Base-by-base conservation (phyloP, 2,797 vertebrate species). In the Acrossocheilus wenchowensis region DNA sequence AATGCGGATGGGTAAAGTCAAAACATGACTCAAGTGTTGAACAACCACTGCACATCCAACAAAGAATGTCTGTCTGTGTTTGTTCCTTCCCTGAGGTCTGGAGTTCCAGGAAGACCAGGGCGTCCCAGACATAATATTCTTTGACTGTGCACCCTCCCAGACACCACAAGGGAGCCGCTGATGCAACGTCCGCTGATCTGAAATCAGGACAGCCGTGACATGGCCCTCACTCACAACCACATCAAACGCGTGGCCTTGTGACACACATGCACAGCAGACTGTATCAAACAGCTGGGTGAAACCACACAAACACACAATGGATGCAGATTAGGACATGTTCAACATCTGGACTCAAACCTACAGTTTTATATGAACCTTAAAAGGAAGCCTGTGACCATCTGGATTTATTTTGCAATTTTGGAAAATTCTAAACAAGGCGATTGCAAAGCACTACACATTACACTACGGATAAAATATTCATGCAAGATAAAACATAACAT, bases 61-160 rank as follows among this genome's bases (percentile, higher is more conserved):
- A 95, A 94, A 95, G 92, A 93, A 92, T 91, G 93, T 93, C 91
- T 89, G 94, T 95, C 93, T 94, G 92, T 88, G 93, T 91, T 93
- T 95, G 94, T 95, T 95, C 93, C 94, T 94, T 95, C 93, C 91
- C 94, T 94, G 94, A 94, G 93, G 94, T 95, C 91, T 94, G 85
- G 90, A 90, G 82, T 94, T 94, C 93, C 94, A 95, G 93, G 95
- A 95, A 96, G 92, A 90, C 91, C 90, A 85, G 48, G 71, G 91
- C 91, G 91, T 69, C 86, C 90, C 93, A 95, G 94, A 96, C 95
- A 95, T 94, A 95, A 96, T 94, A 95, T 92, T 93, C 93, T 93
- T 91, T 92, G 93, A 94, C 94, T 94, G 93, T 93, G 94, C 93
- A 93, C 93, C 94, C 85, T 92, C 94, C 93, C 81, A 95, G 95